phyloP scores from a whole-genome alignment of 2,888 invertebrate genomes.

The Scaeva pyrastri region DNA sequence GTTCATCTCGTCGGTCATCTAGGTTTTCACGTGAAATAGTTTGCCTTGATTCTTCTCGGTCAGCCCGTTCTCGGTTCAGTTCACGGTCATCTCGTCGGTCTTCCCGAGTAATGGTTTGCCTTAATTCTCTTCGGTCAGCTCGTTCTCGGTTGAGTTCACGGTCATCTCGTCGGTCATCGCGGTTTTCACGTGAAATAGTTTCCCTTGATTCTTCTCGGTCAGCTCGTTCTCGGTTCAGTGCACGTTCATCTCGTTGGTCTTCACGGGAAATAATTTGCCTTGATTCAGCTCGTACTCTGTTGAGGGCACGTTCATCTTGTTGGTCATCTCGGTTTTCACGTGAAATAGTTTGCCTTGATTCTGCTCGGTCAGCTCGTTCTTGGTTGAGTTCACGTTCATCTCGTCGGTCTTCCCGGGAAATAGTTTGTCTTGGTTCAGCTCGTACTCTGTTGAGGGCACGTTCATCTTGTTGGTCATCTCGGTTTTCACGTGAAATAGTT shows the following conservation, averaged over 20 bases:
- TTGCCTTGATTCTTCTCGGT: slow-evolving; percentile 13
- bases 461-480: background rate
- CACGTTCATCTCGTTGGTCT: slow-evolving; percentile 1
- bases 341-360: background rate
- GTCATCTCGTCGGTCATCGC: background rate
- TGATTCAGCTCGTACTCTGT: background rate
- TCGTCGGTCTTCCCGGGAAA: background rate
- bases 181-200: background rate
- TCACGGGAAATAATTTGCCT: background rate
- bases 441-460: background rate
- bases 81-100: background rate
- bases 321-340: background rate
- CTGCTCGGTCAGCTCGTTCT: background rate
- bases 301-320: background rate
- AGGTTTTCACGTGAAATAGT: background rate
- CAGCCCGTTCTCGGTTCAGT: slow-evolving; percentile 14
- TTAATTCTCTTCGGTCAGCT: background rate
- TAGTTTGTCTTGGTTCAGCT: background rate
- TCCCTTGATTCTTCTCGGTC: background rate
- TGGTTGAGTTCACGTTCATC: background rate
- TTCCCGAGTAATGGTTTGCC: background rate
- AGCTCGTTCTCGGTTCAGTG: background rate
- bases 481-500: background rate
- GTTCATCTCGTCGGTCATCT: slow-evolving; percentile 3
- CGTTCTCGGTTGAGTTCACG: background rate